A percentile compares a stretch with the other conserved stretches of the same genome.
These are phyloP conservation scores for Leptinotarsa defecta DNA, from an alignment of 1,140 invertebrate species.

Conservation along the genomic window DNA sequence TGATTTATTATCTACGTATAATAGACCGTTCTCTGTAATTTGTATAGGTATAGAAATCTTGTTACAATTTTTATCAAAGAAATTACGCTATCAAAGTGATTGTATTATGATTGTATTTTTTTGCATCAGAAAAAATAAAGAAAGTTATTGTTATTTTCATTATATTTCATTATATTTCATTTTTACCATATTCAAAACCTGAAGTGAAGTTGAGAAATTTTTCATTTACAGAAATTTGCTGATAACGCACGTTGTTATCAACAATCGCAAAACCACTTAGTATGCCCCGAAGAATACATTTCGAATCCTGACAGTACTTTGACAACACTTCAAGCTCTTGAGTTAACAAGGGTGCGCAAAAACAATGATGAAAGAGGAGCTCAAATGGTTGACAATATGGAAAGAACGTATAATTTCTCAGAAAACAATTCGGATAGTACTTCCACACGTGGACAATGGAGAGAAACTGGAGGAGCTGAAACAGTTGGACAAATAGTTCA, in stretches of 20 bases:
- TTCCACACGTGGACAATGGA: conserved; percentile 16
- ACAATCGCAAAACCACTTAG: conserved; percentile 63
- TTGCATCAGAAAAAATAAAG: too few species aligned
- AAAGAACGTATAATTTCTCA: conserved; percentile 32
- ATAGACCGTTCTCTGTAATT: too few species aligned
- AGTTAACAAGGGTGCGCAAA: conserved; percentile 36
- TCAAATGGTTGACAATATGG: conserved; percentile 36
- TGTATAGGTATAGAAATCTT: too few species aligned
- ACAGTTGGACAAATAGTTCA: conserved; percentile 71
- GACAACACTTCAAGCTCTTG: conserved; percentile 40
- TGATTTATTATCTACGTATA: too few species aligned
- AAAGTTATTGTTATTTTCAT: too few species aligned
- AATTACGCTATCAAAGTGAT: too few species aligned
- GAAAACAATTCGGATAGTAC: conserved; percentile 28
- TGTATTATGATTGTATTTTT: too few species aligned
- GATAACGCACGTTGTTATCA: conserved; percentile 74
- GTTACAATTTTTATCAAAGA: too few species aligned
- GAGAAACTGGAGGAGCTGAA: conserved; percentile 23
- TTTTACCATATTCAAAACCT: too few species aligned
- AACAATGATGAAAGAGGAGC: conserved; percentile 34
- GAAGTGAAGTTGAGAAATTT: neutral
- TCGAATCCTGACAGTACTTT: conserved; percentile 74
- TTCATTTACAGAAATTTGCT: conserved; percentile 60
- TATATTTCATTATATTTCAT: too few species aligned
- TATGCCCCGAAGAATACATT: conserved; percentile 71